Percentiles rank a stretch among this genome's conserved stretches.
These are phyloP conservation scores for Phenganax subtilis DNA, from an alignment of 92 coral and sea anemone species.

Conservation along the genomic window DNA sequence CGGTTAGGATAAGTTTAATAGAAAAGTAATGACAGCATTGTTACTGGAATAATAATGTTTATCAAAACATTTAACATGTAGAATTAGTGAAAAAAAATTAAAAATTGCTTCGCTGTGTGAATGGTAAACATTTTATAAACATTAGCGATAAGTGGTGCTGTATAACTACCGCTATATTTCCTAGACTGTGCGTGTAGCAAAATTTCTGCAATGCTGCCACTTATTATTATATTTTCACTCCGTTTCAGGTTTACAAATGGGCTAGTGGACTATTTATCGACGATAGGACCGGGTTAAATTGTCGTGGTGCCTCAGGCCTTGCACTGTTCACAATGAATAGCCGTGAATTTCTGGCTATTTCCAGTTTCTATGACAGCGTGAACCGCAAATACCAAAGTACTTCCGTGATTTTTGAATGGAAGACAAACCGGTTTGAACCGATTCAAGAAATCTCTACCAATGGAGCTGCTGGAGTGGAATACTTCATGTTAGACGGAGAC, in stretches of 20 bases:
- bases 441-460: conserved; percentile 67
- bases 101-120: no score
- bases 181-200: background rate
- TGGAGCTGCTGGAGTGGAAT: conserved; percentile 81
- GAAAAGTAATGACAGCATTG: no score
- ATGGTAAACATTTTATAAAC: no score
- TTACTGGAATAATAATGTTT: no score
- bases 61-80: no score
- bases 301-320: conserved; percentile 82
- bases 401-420: conserved; percentile 80
- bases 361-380: conserved; percentile 67
- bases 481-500: conserved; percentile 60
- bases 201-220: background rate
- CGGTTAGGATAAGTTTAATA: no score
- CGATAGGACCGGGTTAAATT: conserved; percentile 47
- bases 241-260: conserved; percentile 67
- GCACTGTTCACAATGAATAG: conserved; percentile 61
- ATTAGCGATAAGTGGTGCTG: background rate
- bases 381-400: conserved; percentile 51
- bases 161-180: background rate
- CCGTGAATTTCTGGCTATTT: conserved; percentile 61
- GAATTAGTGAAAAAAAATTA: no score
- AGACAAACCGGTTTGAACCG: conserved; percentile 40
- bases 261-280: conserved; percentile 45
- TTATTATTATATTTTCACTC: background rate